Percentiles rank a stretch among this genome's conserved stretches.
These are phyloP conservation scores for Scelioninae gen. 1 DNA, from an alignment of 2,888 invertebrate species.

Conservation along the genomic window DNA sequence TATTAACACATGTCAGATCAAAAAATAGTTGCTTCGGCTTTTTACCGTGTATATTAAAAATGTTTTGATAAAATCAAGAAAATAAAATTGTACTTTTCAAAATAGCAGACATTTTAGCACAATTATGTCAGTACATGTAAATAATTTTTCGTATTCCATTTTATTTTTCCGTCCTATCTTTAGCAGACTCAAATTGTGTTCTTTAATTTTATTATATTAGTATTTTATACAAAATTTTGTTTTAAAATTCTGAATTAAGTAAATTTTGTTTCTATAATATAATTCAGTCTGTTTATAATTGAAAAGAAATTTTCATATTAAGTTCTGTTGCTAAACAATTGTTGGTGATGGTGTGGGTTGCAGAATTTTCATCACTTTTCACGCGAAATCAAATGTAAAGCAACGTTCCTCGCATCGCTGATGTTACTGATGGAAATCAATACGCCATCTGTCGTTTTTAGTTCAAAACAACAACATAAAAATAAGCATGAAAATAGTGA, in stretches of 20 bases:
- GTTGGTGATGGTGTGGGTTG: conserved; percentile 6
- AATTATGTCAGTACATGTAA: conserved; percentile 68
- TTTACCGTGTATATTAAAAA: conserved; percentile 21
- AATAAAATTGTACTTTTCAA: neutral
- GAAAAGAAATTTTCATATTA: neutral
- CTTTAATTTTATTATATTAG: conserved; percentile 18
- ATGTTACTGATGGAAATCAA: neutral
- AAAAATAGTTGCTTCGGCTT: conserved; percentile 41
- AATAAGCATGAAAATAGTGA: too few relatives aligned
- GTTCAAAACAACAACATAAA: too few relatives aligned
- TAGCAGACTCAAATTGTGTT: conserved; percentile 4
- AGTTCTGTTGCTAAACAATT: neutral
- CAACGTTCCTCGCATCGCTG: conserved; percentile 35
- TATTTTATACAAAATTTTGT: neutral
- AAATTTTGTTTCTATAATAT: too few relatives aligned
- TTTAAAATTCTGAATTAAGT: neutral
- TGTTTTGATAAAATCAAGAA: conserved; percentile 12
- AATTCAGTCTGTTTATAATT: too few relatives aligned
- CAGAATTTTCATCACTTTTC: conserved; percentile 50
- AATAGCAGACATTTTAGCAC: conserved; percentile 49
- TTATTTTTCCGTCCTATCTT: conserved; percentile 40
- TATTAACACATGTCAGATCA: conserved; percentile 33
- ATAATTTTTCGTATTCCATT: conserved; percentile 36
- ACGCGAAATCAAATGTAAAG: conserved; percentile 35
- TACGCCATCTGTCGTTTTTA: conserved; percentile 2